Base-by-base conservation (phyloP, 1,140 invertebrate genomes). In the Limonius californicus region DNA sequence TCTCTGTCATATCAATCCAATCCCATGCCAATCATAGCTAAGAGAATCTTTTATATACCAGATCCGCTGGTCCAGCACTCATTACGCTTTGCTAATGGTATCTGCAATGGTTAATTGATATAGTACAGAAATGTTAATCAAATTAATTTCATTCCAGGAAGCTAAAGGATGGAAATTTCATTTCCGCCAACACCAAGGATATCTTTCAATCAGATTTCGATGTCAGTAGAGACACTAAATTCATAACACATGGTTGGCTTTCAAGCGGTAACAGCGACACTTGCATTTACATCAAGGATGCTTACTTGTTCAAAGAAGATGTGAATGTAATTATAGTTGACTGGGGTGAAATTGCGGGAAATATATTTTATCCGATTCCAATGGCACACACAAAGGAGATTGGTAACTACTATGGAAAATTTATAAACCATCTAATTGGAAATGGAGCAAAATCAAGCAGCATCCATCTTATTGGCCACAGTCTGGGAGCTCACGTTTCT, bases 401-500 rank as follows among this genome's bases (percentile, higher is more conserved):
- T 16, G 88, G 87, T 0, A 77, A 79, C 59, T 78, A 81, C 57
- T 78, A 85, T 14, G 85, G 83, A 0, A 78, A 79, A 59, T 78
- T 90, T 42, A 78, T 90, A 1, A 79, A 86, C 68, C 79, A 80
- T 2, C 70, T 90, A 56, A 75, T 81, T 0, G 70, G 75, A 16
- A 83, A 83, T 63, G 77, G 78, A 2, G 63, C 83, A 0, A 71
- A 80, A 64, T 75, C 80, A 0, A 70, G 81, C 61, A 72, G 81
- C 18, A 77, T 89, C 18, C 87, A 89, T 74, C 76, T 89, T 35
- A 83, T 89, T 45, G 88, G 93, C 0, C 93, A 95, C 76, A 95
- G 92, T 69, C 80, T 97, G 27, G 94, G 94, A 11, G 91, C 93
- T 0, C 93, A 97, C 54, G 87, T 94, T 9, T 89, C 91, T 67